phyloP scores from a whole-genome alignment of 1,140 invertebrate genomes.

The Apis laboriosa region DNA sequence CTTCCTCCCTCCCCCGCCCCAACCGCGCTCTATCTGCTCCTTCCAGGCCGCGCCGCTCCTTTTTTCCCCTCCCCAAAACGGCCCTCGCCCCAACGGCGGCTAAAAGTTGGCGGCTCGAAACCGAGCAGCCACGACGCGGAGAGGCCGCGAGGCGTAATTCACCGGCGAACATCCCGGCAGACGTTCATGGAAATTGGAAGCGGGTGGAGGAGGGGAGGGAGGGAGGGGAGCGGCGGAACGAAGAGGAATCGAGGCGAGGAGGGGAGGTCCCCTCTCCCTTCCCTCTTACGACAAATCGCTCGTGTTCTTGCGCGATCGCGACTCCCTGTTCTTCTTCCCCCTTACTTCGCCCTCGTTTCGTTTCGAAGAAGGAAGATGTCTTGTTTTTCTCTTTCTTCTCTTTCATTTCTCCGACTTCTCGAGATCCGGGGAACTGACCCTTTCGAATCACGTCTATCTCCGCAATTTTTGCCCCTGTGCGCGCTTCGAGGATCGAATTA shows the following conservation, averaged over 20 bases:
- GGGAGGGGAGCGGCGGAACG: neutral
- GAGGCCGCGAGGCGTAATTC: constrained; percentile 41
- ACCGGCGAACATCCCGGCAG: constrained; percentile 31
- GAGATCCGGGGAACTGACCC: no score
- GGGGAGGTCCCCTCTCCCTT: neutral
- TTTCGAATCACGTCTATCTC: no score
- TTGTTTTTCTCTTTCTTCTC: no score
- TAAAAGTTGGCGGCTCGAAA: constrained; percentile 41
- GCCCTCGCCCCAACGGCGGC: constrained; percentile 11
- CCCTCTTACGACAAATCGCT: constrained; percentile 19
- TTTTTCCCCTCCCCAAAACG: neutral
- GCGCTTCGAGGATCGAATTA: no score
- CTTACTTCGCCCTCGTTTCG: no score
- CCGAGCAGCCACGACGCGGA: neutral
- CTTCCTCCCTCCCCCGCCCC: neutral
- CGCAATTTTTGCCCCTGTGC: no score
- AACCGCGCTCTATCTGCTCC: neutral
- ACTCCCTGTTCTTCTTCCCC: no score
- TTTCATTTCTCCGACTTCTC: no score
- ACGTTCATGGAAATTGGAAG: constrained; percentile 41
- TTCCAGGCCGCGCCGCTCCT: neutral
- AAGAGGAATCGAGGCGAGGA: constrained; percentile 5
- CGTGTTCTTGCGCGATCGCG: neutral
- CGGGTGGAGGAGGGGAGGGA: neutral
- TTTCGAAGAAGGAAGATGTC: no score